Evolutionary conservation across 2,113 vertebrate genomes (phyloP).

Genomic region (Puma concolor): DNA sequence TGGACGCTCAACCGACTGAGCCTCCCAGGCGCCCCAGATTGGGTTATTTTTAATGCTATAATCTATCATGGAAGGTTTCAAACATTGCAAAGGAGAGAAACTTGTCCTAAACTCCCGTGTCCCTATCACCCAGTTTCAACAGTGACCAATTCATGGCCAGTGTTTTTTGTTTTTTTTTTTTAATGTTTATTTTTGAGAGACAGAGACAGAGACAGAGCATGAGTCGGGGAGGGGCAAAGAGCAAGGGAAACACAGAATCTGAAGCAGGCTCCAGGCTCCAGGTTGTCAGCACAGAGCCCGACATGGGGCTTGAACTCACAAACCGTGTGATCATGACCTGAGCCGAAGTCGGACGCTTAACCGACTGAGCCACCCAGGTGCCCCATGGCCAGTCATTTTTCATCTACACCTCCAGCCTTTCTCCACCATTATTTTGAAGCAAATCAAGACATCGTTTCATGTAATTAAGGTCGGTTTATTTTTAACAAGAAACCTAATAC

Average conservation of each 20-base stretch:
- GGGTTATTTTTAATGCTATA: not conserved
- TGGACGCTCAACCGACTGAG: too few relatives aligned
- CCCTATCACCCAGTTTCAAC: not conserved
- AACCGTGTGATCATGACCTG: too few relatives aligned
- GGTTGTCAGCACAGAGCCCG: too few relatives aligned
- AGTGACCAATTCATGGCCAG: not conserved
- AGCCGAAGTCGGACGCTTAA: too few relatives aligned
- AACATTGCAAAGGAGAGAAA: not conserved
- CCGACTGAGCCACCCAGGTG: too few relatives aligned
- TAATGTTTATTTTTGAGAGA: too few relatives aligned
- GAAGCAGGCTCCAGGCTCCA: too few relatives aligned
- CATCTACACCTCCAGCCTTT: not conserved
- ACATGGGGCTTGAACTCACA: too few relatives aligned
- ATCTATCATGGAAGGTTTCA: not conserved
- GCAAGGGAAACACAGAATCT: too few relatives aligned
- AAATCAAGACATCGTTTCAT: constrained; percentile 10
- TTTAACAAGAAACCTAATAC: not conserved
- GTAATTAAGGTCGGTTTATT: not conserved
- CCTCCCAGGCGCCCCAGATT: not conserved
- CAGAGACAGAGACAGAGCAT: too few relatives aligned
- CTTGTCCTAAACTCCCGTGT: not conserved
- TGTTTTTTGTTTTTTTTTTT: not conserved
- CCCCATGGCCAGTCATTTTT: not conserved
- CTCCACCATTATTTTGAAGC: not conserved
- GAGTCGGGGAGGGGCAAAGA: too few relatives aligned